A percentile compares a stretch with the other conserved stretches of the same genome.
Conservation (phyloP, 2,797 vertebrate genomes). For the Urosaurus nigricauda region DNA sequence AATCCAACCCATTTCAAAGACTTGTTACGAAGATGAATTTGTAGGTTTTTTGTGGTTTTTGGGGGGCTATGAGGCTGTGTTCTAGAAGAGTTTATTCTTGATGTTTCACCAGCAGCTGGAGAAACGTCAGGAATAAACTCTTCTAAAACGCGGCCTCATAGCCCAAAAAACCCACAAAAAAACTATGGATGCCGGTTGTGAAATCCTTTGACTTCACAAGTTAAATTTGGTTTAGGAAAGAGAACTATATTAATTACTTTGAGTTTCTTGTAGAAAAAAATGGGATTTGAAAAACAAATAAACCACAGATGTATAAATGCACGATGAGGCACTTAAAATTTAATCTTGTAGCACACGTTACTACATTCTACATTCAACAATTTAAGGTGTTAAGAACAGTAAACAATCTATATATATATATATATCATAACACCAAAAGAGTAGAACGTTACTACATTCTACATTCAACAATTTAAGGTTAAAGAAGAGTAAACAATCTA, state of each 20-base stretch:
- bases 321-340: background rate
- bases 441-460: background rate
- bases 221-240: background rate
- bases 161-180: too few relatives aligned
- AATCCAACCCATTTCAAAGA: background rate
- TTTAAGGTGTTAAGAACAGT: background rate
- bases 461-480: background rate
- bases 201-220: too few relatives aligned
- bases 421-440: too few relatives aligned
- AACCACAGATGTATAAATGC: background rate
- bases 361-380: background rate
- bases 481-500: background rate
- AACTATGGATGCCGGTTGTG: too few relatives aligned
- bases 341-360: background rate
- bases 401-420: background rate
- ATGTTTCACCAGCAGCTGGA: too few relatives aligned
- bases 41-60: too few relatives aligned
- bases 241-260: background rate
- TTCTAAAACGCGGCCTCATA: too few relatives aligned
- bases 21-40: background rate
- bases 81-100: too few relatives aligned
- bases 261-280: background rate
- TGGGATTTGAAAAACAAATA: background rate
- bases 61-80: too few relatives aligned
- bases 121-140: too few relatives aligned